Base-by-base conservation (phyloP, 2,888 invertebrate genomes). In the Andrena marginata region DNA sequence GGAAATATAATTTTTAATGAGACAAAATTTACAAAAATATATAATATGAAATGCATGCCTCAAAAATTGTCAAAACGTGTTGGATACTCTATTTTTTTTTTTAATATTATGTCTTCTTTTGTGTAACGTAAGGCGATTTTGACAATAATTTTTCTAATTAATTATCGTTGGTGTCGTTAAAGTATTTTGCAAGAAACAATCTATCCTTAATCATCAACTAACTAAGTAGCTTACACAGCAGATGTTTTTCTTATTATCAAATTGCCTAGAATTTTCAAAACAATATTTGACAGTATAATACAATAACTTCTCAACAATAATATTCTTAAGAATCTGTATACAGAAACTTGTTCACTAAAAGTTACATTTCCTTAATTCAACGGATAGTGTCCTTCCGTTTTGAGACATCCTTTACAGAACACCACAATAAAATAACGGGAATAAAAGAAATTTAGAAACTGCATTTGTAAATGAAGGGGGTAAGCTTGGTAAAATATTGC, bases 1-100 rank as follows among this genome's bases (percentile, higher is more conserved):
- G 72, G 59, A 70, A 70, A 23, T 63, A 51, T 51, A 51, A 51
- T 51, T 51, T 51, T 51, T 51, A 51, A 51, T 51, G 7, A 8
- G 8, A 20, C 31, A 20, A 29, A 51, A n/a, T 23, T 49, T 48
- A 2, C 3, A 8, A 33, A 51, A 51, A 20, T 51, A 7, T 20
- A 20, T 51, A 20, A 7, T 51, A 51, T 51, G 51, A 51, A 13
- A 4, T 42, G 42, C 42, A 42, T 42, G 13, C 13, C 13, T 42
- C 0, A 42, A 42, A 42, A 42, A 1, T 4, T 13, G 1, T 42
- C 0, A 42, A 42, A 42, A 42, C 4, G 13, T 13, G 1, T 42
- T 42, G 13, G 42, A 42, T 4, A 13, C 13, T 42, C 13, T 42
- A 4, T 42, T 13, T 4, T 42, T 13, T 4, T 42, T 42, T 42